Conservation (phyloP, 2,888 invertebrate species). For the Phorcus lineatus region DNA sequence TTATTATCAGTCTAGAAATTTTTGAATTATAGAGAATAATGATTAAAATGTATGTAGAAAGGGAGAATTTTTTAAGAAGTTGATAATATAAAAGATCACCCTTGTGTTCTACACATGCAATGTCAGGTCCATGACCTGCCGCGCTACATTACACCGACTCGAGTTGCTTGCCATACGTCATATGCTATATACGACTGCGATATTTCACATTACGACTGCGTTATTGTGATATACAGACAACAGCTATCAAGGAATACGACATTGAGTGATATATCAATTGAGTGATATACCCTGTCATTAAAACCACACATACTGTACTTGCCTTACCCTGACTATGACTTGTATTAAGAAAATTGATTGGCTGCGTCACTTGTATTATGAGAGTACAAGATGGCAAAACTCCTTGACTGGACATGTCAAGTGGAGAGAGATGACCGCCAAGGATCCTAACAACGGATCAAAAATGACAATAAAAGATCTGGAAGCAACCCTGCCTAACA, state of each 20-base stretch:
- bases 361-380: constrained; percentile 6
- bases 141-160: neutral
- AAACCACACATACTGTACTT: constrained; percentile 14
- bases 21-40: too few species aligned
- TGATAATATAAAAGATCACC: neutral
- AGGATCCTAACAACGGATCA: constrained; percentile 14
- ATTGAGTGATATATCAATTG: neutral
- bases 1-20: too few species aligned
- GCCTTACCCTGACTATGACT: neutral
- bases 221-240: neutral
- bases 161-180: neutral
- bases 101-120: neutral
- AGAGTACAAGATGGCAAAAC: neutral
- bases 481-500: neutral
- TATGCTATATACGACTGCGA: neutral
- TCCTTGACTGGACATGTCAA: neutral
- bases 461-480: neutral
- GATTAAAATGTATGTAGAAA: too few species aligned
- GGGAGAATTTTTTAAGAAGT: too few species aligned
- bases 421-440: neutral
- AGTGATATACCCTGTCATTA: neutral
- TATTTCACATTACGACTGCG: neutral
- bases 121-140: neutral
- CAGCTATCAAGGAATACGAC: constrained; percentile 8
- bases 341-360: neutral